Base-by-base conservation (phyloP, 2,797 vertebrate species). In the Brachyrhaphis roseni region DNA sequence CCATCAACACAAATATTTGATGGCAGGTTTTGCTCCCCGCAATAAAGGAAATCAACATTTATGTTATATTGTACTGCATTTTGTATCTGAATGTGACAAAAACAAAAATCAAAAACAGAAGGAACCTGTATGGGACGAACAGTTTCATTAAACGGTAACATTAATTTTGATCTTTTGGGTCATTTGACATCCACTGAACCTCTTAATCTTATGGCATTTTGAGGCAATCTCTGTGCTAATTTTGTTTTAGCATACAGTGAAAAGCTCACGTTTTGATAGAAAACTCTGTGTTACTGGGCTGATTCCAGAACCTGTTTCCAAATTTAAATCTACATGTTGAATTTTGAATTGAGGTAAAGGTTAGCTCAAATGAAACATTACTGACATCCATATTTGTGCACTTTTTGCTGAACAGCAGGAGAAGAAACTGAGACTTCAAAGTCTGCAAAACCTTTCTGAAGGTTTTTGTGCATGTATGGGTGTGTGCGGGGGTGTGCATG, bases 401-500 rank as follows among this genome's bases (percentile, higher is more conserved):
- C 4, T 26, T 10, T 41, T 41, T 23, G 20, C 64, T 68, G 36
- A 68, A 26, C 64, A 68, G 36, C 8, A 70, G 66, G 12, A 43
- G 1, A 43, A 70, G 13, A 26, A 66, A 43, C 8, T 36, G 11
- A 70, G 66, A 70, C 39, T 70, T 70, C 11, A 43, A 66, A 66
- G 36, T 20, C 66, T 43, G 66, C 20, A 41, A 12, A 41, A 68
- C 12, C 64, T 41, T 39, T 68, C 23, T n/a, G 11, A 43, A 41
- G 39, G 39, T 2, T 43, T 43, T 26, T n/a, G 18, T 36, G 15
- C 6, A 0, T 2, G 7, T 23, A 15, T 47, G 46, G 3, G 45
- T 0, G 45, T 15, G 45, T 3, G 45, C 0, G 45, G 1, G 12
- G 2, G 12, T 11, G 2, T 0, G 12, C 3, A 11, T 16, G 46